These are phyloP conservation scores for Pachyrhynchus sulphureomaculatus DNA, from an alignment of 1,140 invertebrate genomes.

Conservation along the genomic window DNA sequence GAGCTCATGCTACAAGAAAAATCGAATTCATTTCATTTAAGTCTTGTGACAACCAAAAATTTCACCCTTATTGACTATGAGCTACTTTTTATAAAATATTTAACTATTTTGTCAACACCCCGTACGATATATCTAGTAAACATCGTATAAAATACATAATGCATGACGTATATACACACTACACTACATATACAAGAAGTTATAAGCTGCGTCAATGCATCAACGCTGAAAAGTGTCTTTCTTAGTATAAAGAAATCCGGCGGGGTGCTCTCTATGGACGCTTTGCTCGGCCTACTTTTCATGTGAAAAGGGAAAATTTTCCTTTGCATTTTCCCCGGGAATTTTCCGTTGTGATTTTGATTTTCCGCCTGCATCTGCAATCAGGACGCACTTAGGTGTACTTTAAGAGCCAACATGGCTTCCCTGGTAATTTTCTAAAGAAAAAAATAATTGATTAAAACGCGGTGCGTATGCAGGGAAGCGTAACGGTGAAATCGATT, in stretches of 20 bases:
- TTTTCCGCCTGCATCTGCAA: slow-evolving; percentile 22
- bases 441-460: slow-evolving; percentile 25
- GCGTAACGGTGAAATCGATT: too few relatives aligned
- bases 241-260: slow-evolving; percentile 19
- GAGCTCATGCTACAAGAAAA: too few relatives aligned
- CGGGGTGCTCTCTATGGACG: slow-evolving; percentile 8
- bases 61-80: too few relatives aligned
- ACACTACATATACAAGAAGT: slow-evolving; percentile 13
- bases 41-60: too few relatives aligned
- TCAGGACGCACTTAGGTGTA: slow-evolving; percentile 26
- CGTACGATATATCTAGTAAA: too few relatives aligned
- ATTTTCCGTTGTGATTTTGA: slow-evolving; percentile 10
- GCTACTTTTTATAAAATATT: too few relatives aligned
- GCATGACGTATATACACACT: slow-evolving; percentile 26
- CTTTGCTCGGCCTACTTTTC: slow-evolving; percentile 5
- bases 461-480: neutral
- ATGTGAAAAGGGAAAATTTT: slow-evolving; percentile 13
- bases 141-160: slow-evolving; percentile 15
- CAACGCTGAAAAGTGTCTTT: slow-evolving; percentile 24
- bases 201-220: slow-evolving; percentile 19
- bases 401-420: slow-evolving; percentile 24
- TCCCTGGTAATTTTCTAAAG: neutral
- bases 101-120: too few relatives aligned
- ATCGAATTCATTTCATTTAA: too few relatives aligned
- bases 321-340: neutral